phyloP scores from a whole-genome alignment of 64 coral and sea anemone species.

The Platygyra sinensis region DNA sequence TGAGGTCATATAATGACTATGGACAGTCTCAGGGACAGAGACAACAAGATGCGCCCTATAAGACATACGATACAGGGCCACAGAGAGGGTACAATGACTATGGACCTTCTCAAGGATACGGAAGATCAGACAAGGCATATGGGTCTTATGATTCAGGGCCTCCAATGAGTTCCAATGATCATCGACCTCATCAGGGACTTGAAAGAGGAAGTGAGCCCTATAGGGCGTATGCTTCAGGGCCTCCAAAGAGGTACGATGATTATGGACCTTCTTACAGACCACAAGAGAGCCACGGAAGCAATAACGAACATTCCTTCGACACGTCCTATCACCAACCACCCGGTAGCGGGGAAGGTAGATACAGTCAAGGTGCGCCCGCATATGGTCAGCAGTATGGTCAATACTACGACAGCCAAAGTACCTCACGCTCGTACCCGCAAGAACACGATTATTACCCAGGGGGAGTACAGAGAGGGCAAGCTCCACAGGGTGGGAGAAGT shows the following conservation, averaged over 20 bases:
- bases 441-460: slow-evolving; percentile 8
- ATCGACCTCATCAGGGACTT: background rate
- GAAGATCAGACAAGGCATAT: background rate
- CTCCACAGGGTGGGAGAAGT: background rate
- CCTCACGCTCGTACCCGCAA: background rate
- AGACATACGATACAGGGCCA: background rate
- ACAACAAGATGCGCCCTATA: background rate
- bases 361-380: background rate
- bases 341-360: background rate
- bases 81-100: background rate
- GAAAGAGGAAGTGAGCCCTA: background rate
- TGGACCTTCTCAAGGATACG: background rate
- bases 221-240: slow-evolving; percentile 17
- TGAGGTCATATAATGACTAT: background rate
- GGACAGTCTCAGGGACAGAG: background rate
- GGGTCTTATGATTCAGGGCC: slow-evolving; percentile 15
- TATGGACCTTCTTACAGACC: background rate
- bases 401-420: background rate
- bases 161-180: background rate
- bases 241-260: background rate
- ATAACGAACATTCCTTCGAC: background rate
- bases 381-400: slow-evolving; percentile 1
- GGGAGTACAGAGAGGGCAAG: background rate
- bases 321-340: background rate
- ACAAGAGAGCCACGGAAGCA: slow-evolving; percentile 6